Base-by-base conservation (phyloP, 2,113 vertebrate species). In the Galbula dea region DNA sequence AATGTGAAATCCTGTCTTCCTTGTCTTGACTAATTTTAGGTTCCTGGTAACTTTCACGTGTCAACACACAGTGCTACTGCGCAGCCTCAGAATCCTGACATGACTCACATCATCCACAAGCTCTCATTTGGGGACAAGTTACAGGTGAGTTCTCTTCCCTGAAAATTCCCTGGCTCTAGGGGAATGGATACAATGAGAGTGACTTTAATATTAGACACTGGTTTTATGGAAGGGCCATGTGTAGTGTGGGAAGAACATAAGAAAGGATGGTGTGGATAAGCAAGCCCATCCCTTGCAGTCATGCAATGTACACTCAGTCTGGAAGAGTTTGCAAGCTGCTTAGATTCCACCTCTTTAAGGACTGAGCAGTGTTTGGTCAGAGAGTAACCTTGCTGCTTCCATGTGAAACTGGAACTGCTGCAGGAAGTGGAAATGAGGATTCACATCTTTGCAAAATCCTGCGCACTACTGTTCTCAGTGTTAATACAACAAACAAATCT, bases 41-140 rank as follows among this genome's bases (percentile, higher is more conserved):
- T 99, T 63, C 99, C 99, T 2, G 99, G 99, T 88, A 99, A 99
- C 97, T 99, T 99, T 95, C 99, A 99, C 3, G 98, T 99, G 91
- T 99, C 99, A 17, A 99, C 99, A 6, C 99, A 99, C 97, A 99
- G 99, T n/a, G 99, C 99, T 68, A 99, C 99, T 7, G 99, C 99
- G 8, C 99, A 99, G 97, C 99, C 99, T 30, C 98, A 99, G 96
- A 99, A 96, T 96, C 99, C 99, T 13, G 99, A 99, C 96, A 99
- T 99, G 99, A 99, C 99, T 82, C 99, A 99, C 41, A 37, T 97
- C 95, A 99, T 99, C 96, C 99, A 99, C 96, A 99, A 99, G 94
- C 98, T 99, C 62, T 98, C 98, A 67, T 99, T 99, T 90, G 99
- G 99, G 83, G 99, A 99, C 91, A 99, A 98, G 57, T 96, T 99